A percentile compares a stretch with the other conserved stretches of the same genome.
Conservation (phyloP, 64 coral and sea anemone species). For the Dendrophyllia cribrosa region DNA sequence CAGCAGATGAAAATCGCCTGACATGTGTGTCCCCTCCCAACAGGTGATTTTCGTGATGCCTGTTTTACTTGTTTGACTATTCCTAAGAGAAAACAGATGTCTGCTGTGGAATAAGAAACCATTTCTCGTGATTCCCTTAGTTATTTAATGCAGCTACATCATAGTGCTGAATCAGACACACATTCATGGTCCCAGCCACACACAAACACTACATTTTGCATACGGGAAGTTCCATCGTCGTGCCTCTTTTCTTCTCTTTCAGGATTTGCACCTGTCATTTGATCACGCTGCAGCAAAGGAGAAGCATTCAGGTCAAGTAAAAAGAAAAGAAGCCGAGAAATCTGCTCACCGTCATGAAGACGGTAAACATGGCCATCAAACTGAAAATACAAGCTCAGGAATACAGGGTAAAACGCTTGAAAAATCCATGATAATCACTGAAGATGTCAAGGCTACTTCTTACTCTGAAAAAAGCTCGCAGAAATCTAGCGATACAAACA, state of each 20-base stretch:
- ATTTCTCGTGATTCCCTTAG: too few species aligned
- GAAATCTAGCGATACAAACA: not conserved
- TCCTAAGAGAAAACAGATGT: too few species aligned
- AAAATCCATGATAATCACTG: not conserved
- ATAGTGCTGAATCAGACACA: too few species aligned
- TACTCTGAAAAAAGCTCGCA: not conserved
- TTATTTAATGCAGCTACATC: too few species aligned
- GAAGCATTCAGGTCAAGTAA: not conserved
- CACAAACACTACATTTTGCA: too few species aligned
- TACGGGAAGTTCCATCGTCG: too few species aligned
- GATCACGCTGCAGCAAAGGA: not conserved
- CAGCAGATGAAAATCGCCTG: too few species aligned
- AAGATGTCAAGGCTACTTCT: not conserved
- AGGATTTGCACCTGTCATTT: not conserved
- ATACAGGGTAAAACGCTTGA: not conserved
- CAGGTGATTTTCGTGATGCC: too few species aligned
- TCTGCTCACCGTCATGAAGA: not conserved
- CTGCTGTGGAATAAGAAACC: too few species aligned
- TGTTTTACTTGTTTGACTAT: too few species aligned
- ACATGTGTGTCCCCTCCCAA: too few species aligned
- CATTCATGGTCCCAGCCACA: too few species aligned
- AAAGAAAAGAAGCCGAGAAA: not conserved
- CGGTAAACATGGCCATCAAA: not conserved
- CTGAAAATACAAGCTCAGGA: not conserved
- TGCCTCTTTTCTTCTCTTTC: not conserved